Evolutionary conservation across 2,888 invertebrate species (phyloP).

Genomic region (Beris chalybata): DNA sequence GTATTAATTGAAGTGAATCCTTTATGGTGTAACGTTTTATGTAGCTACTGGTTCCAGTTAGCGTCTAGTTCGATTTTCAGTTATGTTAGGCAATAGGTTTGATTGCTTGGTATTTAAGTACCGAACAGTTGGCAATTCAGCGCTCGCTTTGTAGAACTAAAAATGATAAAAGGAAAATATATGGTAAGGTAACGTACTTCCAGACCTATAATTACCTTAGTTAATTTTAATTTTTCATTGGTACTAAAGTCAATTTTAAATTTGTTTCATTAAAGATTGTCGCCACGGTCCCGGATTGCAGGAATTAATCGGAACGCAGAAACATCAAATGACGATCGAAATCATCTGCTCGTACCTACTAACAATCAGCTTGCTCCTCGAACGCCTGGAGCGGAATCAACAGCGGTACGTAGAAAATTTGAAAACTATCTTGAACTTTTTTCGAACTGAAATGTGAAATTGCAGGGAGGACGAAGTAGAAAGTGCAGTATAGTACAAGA

Average conservation of each 20-base stretch:
- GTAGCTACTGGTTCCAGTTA: too few species aligned
- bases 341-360: conserved; percentile 34
- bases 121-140: too few species aligned
- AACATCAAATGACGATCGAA: conserved; percentile 24
- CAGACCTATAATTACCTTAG: too few species aligned
- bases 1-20: too few species aligned
- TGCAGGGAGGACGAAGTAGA: conserved; percentile 65
- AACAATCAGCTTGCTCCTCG: conserved; percentile 61
- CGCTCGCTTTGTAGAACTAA: too few species aligned
- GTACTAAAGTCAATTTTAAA: too few species aligned
- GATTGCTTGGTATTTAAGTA: too few species aligned
- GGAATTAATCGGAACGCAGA: conserved; percentile 29
- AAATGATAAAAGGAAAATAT: too few species aligned
- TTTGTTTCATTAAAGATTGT: conserved; percentile 31
- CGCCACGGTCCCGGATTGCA: conserved; percentile 35
- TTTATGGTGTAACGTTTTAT: too few species aligned
- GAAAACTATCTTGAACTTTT: conserved; percentile 4
- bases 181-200: conserved; percentile 4
- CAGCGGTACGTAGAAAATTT: conserved; percentile 59
- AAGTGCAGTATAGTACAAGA: conserved; percentile 92
- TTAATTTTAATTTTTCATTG: too few species aligned
- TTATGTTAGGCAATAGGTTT: too few species aligned
- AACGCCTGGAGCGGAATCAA: conserved; percentile 66
- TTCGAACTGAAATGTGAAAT: conserved; percentile 23
- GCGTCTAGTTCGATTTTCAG: too few species aligned